Evolutionary conservation across 2,797 vertebrate species (phyloP).

Genomic region (Rhinogobio ventralis): DNA sequence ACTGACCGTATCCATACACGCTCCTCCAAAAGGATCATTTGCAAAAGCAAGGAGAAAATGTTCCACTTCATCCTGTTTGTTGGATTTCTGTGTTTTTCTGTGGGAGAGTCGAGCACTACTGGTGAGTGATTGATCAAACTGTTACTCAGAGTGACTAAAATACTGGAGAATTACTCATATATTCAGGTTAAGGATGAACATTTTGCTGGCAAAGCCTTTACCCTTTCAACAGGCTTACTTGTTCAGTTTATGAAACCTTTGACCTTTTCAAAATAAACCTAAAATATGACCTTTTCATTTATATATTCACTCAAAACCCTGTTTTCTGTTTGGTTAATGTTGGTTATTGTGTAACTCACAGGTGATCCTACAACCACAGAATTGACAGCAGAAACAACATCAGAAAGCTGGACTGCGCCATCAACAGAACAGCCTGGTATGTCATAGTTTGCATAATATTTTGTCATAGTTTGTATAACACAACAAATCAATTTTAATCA

Average conservation of each 20-base stretch:
- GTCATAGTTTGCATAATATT: background rate
- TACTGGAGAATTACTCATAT: background rate
- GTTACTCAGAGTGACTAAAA: background rate
- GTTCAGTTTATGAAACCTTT: background rate
- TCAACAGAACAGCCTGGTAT: slow-evolving; percentile 8
- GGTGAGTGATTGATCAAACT: slow-evolving; percentile 57
- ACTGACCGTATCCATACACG: background rate
- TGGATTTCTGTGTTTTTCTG: slow-evolving; percentile 57
- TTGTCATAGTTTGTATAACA: background rate
- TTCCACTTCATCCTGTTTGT: slow-evolving; percentile 61
- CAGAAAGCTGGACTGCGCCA: background rate
- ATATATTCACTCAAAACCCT: background rate
- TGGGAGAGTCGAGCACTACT: slow-evolving; percentile 33
- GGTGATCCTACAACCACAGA: background rate
- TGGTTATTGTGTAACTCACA: background rate
- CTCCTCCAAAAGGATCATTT: background rate
- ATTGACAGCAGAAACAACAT: background rate
- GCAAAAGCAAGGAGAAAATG: slow-evolving; percentile 60
- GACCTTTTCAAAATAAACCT: no score
- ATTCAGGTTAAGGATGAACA: background rate
- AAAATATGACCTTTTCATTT: background rate
- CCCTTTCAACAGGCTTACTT: background rate
- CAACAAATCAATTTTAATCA: background rate
- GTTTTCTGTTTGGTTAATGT: background rate
- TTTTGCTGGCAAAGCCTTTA: background rate